These are phyloP conservation scores for Drosophila mayri DNA, from an alignment of 1,140 invertebrate species.

Conservation along the genomic window DNA sequence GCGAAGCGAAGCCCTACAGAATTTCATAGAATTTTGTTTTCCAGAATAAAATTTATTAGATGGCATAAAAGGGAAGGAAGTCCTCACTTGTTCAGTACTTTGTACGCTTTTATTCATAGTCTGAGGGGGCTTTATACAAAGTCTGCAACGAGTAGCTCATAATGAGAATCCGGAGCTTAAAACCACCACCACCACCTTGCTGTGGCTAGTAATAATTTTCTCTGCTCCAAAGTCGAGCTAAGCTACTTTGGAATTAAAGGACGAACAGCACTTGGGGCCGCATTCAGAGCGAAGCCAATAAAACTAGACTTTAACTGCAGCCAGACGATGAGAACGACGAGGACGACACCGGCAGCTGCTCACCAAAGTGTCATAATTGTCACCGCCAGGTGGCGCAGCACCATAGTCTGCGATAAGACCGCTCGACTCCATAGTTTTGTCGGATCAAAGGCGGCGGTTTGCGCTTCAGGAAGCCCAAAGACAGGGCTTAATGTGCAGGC, in stretches of 20 bases:
- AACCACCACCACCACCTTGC: slow-evolving; percentile 29
- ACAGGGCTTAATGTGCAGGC: slow-evolving; percentile 6
- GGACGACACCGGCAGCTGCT: slow-evolving; percentile 16
- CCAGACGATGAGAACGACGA: background rate
- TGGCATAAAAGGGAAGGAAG: background rate
- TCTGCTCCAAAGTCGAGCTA: slow-evolving; percentile 41
- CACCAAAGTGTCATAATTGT: slow-evolving; percentile 62
- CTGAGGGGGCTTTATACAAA: slow-evolving; percentile 4
- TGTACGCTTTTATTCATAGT: background rate
- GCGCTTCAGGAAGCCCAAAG: slow-evolving; percentile 30
- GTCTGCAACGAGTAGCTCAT: background rate
- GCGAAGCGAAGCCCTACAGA: background rate
- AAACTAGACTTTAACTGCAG: slow-evolving; percentile 62
- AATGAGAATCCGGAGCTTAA: background rate
- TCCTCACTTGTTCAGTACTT: background rate
- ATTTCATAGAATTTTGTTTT: background rate
- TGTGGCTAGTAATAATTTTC: slow-evolving; percentile 4
- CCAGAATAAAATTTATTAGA: slow-evolving; percentile 1
- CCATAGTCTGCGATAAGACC: slow-evolving; percentile 20
- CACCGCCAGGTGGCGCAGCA: slow-evolving; percentile 38
- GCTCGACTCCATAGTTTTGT: slow-evolving; percentile 18
- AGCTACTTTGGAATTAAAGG: slow-evolving; percentile 70
- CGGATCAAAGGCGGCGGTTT: slow-evolving; percentile 48
- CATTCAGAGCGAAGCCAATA: slow-evolving; percentile 61
- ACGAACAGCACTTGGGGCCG: slow-evolving; percentile 56